A percentile compares a stretch with the other conserved stretches of the same genome.
Conservation (phyloP, 2,888 invertebrate genomes). For the Nudaria mundana region DNA sequence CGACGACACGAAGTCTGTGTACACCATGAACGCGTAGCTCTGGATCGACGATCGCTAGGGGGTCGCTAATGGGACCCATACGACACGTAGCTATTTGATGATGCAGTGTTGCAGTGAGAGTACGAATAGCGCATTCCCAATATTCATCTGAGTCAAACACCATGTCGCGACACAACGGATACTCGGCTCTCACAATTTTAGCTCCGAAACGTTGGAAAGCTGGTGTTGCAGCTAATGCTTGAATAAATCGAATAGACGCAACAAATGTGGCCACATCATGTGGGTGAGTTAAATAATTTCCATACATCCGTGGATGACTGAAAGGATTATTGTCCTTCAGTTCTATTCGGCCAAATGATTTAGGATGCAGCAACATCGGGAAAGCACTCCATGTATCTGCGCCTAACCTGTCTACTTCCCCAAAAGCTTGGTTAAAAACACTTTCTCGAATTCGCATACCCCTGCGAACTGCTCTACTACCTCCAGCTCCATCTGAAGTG, state of each 20-base stretch:
- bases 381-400: conserved; percentile 83
- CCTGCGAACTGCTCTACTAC: conserved; percentile 68
- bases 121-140: conserved; percentile 85
- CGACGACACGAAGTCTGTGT: conserved; percentile 82
- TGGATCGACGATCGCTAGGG: conserved; percentile 83
- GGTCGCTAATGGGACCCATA: conserved; percentile 85
- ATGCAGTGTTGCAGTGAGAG: conserved; percentile 82
- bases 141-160: conserved; percentile 83
- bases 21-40: conserved; percentile 83
- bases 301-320: conserved; percentile 88
- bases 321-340: conserved; percentile 87
- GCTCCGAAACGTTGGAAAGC: conserved; percentile 82
- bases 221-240: conserved; percentile 79
- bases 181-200: conserved; percentile 69
- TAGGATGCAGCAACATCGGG: conserved; percentile 87
- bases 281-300: conserved; percentile 88
- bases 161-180: conserved; percentile 74
- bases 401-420: conserved; percentile 63
- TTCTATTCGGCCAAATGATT: conserved; percentile 85
- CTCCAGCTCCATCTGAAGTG: conserved; percentile 78
- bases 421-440: conserved; percentile 79
- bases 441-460: conserved; percentile 80
- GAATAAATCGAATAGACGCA: conserved; percentile 82
- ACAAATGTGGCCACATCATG: conserved; percentile 82
- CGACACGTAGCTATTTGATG: conserved; percentile 86